Evolutionary conservation across 2,797 vertebrate species (phyloP), one percentile per base, ranked within the genome.

Genomic region (Galaxias olidus): DNA sequence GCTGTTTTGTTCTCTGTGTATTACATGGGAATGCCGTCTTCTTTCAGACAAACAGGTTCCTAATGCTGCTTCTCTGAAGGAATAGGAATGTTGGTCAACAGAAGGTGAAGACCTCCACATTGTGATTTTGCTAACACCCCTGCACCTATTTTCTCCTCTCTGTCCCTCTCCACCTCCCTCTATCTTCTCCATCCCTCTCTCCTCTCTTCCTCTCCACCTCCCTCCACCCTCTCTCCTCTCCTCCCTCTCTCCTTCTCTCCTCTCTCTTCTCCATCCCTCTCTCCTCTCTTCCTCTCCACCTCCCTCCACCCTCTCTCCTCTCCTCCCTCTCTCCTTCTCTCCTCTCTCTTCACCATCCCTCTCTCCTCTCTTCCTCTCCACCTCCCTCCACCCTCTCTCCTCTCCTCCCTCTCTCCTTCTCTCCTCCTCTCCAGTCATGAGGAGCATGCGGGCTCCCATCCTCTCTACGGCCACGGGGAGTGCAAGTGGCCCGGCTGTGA

Each of bases 401-500:
- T 41, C 13, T 17, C 9, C 42, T 11, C 19, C 1, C 10, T 20
- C 4, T 46, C 30, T 48, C 42, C 44, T 13, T 55, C 0, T 42
- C 12, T n/a, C 18, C 43, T 1, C 51, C 1, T 53, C 12, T 8
- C 11, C 78, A 90, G 89, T 82, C 96, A 98, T 0, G 97, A 99
- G 92, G 94, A 98, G 86, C 92, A 93, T 65, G 91, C 93, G 0
- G 86, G 94, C 78, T 95, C 96, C 74, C 97, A 98, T 87, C 96
- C 95, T 17, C 94, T 99, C 49, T 99, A 96, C 0, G 97, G 97
- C 84, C 97, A 99, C 8, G 97, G 97, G 72, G 97, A 98, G 88
- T 99, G 97, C 84, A 98, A 98, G 83, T 99, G 97, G 97, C 97
- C 97, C 0, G 97, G 97, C 84, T 99, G 97, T 77, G 97, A 99